Conservation (phyloP, 2,888 invertebrate species). For the Latrodectus elegans region DNA sequence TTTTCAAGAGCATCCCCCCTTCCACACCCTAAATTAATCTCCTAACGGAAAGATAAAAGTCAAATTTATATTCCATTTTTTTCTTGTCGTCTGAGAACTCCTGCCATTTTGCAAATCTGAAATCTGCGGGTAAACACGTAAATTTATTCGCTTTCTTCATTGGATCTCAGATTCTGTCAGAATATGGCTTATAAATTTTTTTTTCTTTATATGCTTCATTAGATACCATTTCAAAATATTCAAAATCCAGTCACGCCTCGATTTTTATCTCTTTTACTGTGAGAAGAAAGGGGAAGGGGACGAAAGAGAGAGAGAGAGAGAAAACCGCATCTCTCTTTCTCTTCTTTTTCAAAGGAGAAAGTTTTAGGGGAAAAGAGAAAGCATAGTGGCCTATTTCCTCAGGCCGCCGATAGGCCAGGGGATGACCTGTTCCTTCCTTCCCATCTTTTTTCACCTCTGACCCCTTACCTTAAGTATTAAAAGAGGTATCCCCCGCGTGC, state of each 20-base stretch:
- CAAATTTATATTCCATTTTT: no score
- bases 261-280: background rate
- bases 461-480: constrained; percentile 67
- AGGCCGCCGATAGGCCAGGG: constrained; percentile 57
- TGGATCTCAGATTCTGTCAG: no score
- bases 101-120: no score
- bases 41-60: no score
- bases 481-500: constrained; percentile 57
- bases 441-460: constrained; percentile 56
- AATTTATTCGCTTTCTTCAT: no score
- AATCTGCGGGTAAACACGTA: no score
- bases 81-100: no score
- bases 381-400: constrained; percentile 65
- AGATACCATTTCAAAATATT: background rate
- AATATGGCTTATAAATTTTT: no score
- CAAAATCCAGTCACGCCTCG: constrained; percentile 48
- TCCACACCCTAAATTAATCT: no score
- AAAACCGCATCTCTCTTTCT: constrained; percentile 2
- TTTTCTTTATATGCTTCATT: no score
- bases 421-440: constrained; percentile 66
- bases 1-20: no score
- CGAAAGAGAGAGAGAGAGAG: constrained; percentile 4
- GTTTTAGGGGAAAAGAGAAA: constrained; percentile 21
- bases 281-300: background rate
- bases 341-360: constrained; percentile 26